phyloP scores from a whole-genome alignment of 2,797 vertebrate genomes.

The Peromyscus eremicus region DNA sequence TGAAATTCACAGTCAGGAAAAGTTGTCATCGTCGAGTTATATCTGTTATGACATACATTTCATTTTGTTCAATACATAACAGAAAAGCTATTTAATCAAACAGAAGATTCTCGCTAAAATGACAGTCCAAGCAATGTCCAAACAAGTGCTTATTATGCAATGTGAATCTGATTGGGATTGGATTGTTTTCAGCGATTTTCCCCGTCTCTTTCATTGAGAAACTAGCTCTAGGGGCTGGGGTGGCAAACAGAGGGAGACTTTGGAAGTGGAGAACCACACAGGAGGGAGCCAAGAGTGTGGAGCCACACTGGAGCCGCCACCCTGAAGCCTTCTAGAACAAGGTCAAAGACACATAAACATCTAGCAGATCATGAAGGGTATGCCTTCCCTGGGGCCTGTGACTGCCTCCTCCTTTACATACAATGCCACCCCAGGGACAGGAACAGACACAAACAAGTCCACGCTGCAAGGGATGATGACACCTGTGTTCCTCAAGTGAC shows the following conservation, averaged over 20 bases:
- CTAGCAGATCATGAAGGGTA: not conserved
- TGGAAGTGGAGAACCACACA: not conserved
- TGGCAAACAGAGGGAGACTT: constrained; percentile 4
- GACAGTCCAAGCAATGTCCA: constrained; percentile 88
- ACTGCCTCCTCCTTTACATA: not conserved
- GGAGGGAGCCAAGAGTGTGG: not conserved
- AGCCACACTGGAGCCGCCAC: not conserved
- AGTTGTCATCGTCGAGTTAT: constrained; percentile 88
- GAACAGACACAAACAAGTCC: not conserved
- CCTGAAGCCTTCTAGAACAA: not conserved
- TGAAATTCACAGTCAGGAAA: constrained; percentile 89
- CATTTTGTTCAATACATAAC: constrained; percentile 88
- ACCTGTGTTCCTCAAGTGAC: constrained; percentile 83
- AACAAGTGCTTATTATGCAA: constrained; percentile 86
- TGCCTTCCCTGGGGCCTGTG: not conserved
- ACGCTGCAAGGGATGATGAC: constrained; percentile 55
- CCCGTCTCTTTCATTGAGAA: constrained; percentile 78
- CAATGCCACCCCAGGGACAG: not conserved
- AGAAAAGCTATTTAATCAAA: constrained; percentile 88
- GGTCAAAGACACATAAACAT: not conserved
- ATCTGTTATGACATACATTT: constrained; percentile 90
- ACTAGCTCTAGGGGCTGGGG: constrained; percentile 61
- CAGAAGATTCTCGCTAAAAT: constrained; percentile 82
- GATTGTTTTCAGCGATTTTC: constrained; percentile 85
- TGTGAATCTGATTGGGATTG: constrained; percentile 84